Base-by-base conservation (phyloP, 2,113 vertebrate species). In the Bufo gargarizans region DNA sequence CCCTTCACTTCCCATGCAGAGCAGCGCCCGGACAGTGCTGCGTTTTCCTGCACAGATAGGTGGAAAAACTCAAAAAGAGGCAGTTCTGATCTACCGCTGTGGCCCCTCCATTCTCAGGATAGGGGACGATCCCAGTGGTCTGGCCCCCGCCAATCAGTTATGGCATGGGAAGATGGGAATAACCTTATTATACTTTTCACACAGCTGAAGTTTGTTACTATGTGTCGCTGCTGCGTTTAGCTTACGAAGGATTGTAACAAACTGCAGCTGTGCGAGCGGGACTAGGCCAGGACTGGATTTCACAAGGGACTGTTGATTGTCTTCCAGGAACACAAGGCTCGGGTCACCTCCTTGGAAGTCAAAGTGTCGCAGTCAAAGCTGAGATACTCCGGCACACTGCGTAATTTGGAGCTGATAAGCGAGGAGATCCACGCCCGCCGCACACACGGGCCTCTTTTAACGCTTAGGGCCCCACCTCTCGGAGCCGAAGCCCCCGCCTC, bases 371-470 rank as follows among this genome's bases (percentile, higher is more conserved):
- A 96, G 69, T 96, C 96, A 22, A 98, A 98, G 91, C 96, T 94
- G 0, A 94, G 96, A 0, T 98, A 98, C 77, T 97, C 97, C 0
- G 95, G 97, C 4, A 97, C 97, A 9, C 92, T 98, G 33, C 92
- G 97, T 3, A 98, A 97, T 93, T 93, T 98, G 91, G 97, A 98
- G 82, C 95, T 97, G 92, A 98, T 98, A 94, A 98, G 97, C 0
- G 97, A 98, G 86, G 96, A 98, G 90, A 98, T 98, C 86, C 97
- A 98, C 0, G 96, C 96, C 0, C 95, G 94, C 33, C 95, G 93
- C 77, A 91, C 84, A 81, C 91, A 49, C 1, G 90, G 91, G 1
- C 90, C 63, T 0, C 77, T 91, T 0, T 47, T 88, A 55, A 59
- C 80, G 0, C 47, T 69, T 11, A 55, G 58, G 13, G 58, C 84